A percentile compares a stretch with the other conserved stretches of the same genome.
These are phyloP conservation scores for Torymus tubicola DNA, from an alignment of 2,888 invertebrate genomes.

Conservation along the genomic window DNA sequence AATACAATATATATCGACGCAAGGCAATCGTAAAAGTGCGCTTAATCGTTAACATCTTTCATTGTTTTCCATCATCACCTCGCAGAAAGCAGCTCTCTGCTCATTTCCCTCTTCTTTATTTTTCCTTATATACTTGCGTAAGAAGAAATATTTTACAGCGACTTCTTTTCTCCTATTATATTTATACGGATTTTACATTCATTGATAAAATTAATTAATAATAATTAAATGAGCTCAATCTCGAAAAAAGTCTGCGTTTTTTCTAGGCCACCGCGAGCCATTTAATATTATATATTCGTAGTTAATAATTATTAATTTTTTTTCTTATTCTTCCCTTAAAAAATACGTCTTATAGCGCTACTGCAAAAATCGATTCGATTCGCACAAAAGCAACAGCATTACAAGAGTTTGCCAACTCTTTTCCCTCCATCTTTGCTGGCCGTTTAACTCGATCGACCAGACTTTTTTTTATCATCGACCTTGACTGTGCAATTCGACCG, in stretches of 20 bases:
- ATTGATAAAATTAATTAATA: slow-evolving; percentile 27
- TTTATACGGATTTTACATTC: slow-evolving; percentile 52
- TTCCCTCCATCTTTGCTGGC: slow-evolving; percentile 2
- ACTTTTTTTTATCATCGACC: background rate
- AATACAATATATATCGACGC: slow-evolving; percentile 34
- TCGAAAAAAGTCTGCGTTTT: slow-evolving; percentile 37
- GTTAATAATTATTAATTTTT: slow-evolving; percentile 29
- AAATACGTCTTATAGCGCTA: slow-evolving; percentile 38
- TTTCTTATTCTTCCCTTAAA: slow-evolving; percentile 20
- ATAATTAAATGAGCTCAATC: slow-evolving; percentile 52
- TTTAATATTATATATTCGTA: slow-evolving; percentile 16
- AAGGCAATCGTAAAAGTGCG: slow-evolving; percentile 43
- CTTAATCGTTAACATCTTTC: slow-evolving; percentile 26
- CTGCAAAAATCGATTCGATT: slow-evolving; percentile 46
- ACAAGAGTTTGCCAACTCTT: slow-evolving; percentile 16
- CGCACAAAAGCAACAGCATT: slow-evolving; percentile 41
- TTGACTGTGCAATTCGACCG: slow-evolving; percentile 30
- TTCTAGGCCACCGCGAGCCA: slow-evolving; percentile 47
- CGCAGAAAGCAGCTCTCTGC: no score
- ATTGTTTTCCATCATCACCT: no score
- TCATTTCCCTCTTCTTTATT: background rate
- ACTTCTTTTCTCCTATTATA: slow-evolving; percentile 47
- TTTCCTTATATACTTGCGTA: slow-evolving; percentile 43
- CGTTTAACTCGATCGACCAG: background rate
- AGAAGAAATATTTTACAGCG: slow-evolving; percentile 57